Conservation (phyloP, 2,797 vertebrate species). For the Moxostoma hubbsi region DNA sequence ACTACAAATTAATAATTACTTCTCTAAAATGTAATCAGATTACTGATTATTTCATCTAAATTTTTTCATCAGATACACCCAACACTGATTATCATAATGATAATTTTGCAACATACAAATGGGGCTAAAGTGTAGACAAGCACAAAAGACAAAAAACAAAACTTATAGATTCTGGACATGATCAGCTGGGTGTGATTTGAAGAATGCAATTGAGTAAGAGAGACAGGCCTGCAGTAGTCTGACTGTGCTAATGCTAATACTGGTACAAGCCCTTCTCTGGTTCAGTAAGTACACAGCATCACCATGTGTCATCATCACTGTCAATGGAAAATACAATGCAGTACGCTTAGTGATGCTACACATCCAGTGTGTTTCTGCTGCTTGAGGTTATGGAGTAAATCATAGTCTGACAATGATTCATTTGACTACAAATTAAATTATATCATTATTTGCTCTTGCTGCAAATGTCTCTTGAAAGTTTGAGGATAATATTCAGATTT, state of each 20-base stretch:
- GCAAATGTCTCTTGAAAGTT: not conserved
- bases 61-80: too few species aligned
- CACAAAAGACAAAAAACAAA: not conserved
- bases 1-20: too few species aligned
- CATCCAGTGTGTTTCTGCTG: not conserved
- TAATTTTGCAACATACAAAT: too few species aligned
- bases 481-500: not conserved
- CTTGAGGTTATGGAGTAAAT: conserved; percentile 4
- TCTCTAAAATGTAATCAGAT: too few species aligned
- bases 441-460: not conserved
- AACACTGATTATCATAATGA: too few species aligned
- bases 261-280: conserved; percentile 5
- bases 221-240: conserved; percentile 21
- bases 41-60: too few species aligned
- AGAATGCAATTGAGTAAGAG: not conserved
- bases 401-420: not conserved
- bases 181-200: not conserved
- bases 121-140: too few species aligned
- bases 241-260: not conserved
- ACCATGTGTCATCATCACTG: conserved; percentile 45
- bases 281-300: conserved; percentile 29
- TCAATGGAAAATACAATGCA: conserved; percentile 42
- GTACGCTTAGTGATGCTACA: conserved; percentile 9
- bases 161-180: not conserved
- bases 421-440: not conserved